Conservation (phyloP, 2,888 invertebrate genomes). For the Phanerotoma sp. region DNA sequence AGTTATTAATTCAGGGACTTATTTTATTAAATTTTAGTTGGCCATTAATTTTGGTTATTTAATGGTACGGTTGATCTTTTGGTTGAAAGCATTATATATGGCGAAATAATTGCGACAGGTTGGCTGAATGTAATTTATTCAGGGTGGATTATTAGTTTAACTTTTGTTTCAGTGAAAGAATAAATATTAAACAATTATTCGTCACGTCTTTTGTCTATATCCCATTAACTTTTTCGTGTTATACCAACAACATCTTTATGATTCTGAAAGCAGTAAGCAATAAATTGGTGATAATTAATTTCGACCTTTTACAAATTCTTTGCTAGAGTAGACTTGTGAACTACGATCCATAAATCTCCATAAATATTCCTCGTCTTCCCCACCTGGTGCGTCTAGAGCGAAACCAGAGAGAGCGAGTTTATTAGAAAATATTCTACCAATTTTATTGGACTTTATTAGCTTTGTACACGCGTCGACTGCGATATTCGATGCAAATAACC, state of each 20-base stretch:
- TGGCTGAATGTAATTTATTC: no score
- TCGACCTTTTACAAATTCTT: conserved; percentile 21
- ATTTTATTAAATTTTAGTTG: no score
- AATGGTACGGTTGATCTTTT: no score
- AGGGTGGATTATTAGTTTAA: no score
- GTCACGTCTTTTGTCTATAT: not conserved
- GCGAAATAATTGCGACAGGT: no score
- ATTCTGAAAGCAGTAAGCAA: conserved; percentile 18
- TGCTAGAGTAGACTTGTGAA: conserved; percentile 21
- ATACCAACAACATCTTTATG: not conserved
- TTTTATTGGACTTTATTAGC: conserved; percentile 23
- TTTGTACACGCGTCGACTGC: conserved; percentile 6
- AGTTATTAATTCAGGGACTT: no score
- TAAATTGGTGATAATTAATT: conserved; percentile 27
- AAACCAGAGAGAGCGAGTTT: conserved; percentile 22
- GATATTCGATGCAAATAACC: conserved; percentile 6
- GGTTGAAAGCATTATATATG: no score
- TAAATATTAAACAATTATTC: no score
- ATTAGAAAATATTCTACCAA: conserved; percentile 31
- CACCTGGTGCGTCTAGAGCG: conserved; percentile 15
- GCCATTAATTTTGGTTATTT: no score
- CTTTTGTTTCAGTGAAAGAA: no score
- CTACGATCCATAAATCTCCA: conserved; percentile 33
- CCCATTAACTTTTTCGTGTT: not conserved
- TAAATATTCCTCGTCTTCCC: conserved; percentile 23